A percentile compares a stretch with the other conserved stretches of the same genome.
Evolutionary conservation across 2,113 vertebrate genomes (phyloP).

Genomic region (Hylia prasina): DNA sequence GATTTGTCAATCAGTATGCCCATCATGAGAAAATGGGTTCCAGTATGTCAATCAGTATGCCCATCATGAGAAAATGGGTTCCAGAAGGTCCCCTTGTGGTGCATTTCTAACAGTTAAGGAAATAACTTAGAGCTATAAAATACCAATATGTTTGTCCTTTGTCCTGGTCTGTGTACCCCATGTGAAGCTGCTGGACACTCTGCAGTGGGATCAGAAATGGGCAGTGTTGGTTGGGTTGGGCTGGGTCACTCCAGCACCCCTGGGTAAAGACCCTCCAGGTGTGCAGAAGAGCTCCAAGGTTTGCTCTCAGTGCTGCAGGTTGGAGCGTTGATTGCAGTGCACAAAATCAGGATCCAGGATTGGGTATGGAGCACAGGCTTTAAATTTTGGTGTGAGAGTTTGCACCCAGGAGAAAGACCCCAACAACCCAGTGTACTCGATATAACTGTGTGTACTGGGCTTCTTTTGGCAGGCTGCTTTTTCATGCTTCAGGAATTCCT

Average conservation of each 20-base stretch:
- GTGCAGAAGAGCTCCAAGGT: background rate
- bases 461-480: background rate
- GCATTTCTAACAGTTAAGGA: background rate
- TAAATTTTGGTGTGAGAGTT: background rate
- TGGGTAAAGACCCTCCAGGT: background rate
- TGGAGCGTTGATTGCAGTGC: background rate
- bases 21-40: background rate
- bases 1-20: background rate
- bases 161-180: rapidly evolving
- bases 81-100: background rate
- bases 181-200: background rate
- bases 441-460: background rate
- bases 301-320: background rate
- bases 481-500: constrained; percentile 44
- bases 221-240: background rate
- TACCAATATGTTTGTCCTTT: rapidly evolving
- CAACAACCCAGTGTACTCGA: background rate
- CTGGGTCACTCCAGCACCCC: background rate
- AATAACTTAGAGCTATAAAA: background rate
- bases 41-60: no score
- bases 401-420: background rate
- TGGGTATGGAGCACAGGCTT: background rate
- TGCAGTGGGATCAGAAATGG: rapidly evolving
- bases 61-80: background rate
- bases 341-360: background rate